Evolutionary conservation across 2,113 vertebrate species (phyloP).

Genomic region (Gallinago media): DNA sequence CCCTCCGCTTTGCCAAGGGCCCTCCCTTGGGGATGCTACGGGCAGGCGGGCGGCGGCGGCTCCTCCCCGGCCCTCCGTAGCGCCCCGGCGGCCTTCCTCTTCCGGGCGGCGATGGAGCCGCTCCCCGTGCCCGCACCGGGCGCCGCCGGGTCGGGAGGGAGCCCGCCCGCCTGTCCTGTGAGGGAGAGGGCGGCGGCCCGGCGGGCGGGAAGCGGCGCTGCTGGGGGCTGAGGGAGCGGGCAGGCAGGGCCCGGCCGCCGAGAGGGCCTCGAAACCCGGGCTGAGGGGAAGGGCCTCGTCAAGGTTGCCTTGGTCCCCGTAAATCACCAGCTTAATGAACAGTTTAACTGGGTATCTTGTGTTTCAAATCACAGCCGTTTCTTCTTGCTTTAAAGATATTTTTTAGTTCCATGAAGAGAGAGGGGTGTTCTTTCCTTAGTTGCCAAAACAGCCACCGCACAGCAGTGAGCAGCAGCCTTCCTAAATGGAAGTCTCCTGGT

Average conservation of each 20-base stretch:
- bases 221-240: too few relatives aligned
- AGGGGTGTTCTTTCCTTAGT: rapidly evolving
- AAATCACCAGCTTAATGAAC: rapidly evolving
- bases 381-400: rapidly evolving
- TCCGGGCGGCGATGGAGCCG: neutral
- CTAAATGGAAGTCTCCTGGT: neutral
- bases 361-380: neutral
- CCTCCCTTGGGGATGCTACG: neutral
- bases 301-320: neutral
- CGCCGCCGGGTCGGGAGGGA: too few relatives aligned
- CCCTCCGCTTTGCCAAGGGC: neutral
- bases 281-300: neutral
- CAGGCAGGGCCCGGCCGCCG: neutral
- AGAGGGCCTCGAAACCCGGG: rapidly evolving
- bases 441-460: neutral
- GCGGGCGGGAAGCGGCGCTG: neutral
- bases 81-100: slow-evolving; percentile 30
- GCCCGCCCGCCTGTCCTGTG: neutral
- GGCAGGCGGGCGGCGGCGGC: neutral
- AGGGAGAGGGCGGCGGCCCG: too few relatives aligned
- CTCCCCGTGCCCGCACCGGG: neutral
- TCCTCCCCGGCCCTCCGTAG: neutral
- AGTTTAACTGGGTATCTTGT: rapidly evolving
- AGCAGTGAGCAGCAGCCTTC: neutral
- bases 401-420: neutral